Conservation (phyloP, 1,140 invertebrate species). For the Hetaerina americana region DNA sequence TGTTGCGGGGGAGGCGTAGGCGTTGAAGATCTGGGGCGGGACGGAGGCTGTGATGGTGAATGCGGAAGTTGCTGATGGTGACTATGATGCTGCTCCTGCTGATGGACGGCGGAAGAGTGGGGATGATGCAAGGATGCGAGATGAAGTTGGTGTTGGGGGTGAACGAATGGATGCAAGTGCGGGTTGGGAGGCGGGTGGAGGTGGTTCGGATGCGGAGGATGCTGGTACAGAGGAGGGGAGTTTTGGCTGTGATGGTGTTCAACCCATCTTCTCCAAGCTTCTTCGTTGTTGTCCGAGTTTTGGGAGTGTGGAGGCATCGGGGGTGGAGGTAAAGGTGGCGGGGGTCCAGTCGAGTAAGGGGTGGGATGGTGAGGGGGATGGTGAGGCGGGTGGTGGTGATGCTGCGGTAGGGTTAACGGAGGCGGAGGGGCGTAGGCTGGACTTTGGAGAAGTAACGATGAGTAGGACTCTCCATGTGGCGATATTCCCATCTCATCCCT, state of each 20-base stretch:
- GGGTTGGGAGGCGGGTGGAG: not conserved
- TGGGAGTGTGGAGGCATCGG: not conserved
- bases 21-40: constrained; percentile 21
- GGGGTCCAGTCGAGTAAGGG: constrained; percentile 15
- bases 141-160: not conserved
- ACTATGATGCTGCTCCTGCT: not conserved
- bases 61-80: not conserved
- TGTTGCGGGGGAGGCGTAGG: constrained; percentile 11
- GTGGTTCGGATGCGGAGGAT: not conserved
- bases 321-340: constrained; percentile 13
- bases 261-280: constrained; percentile 3
- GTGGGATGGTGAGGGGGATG: not conserved
- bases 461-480: not conserved
- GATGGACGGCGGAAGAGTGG: not conserved
- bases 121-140: not conserved
- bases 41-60: constrained; percentile 21
- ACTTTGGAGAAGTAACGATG: not conserved
- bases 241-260: constrained; percentile 5
- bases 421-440: constrained; percentile 27
- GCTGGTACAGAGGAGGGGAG: not conserved
- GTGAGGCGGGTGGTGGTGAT: constrained; percentile 12
- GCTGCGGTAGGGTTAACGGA: constrained; percentile 23
- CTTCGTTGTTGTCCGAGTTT: constrained; percentile 2
- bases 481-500: not conserved
- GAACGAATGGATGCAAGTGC: not conserved